Conservation (phyloP, 2,113 vertebrate species). For the Oceanites oceanicus region DNA sequence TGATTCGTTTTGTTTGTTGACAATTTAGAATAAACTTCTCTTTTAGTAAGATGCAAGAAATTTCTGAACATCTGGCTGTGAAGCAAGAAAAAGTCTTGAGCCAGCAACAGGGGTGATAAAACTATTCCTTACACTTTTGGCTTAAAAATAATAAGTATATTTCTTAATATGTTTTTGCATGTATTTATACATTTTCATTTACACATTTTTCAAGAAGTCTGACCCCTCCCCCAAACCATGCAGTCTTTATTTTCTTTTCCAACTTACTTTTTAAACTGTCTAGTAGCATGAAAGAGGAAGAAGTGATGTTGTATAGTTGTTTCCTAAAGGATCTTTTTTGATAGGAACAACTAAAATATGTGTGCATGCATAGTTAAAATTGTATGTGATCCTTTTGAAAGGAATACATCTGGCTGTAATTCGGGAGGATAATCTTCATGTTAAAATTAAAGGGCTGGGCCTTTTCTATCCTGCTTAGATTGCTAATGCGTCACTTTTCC, state of each 20-base stretch:
- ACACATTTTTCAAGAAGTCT: neutral
- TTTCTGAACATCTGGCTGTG: neutral
- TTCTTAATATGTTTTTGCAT: neutral
- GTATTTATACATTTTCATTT: neutral
- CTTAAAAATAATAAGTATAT: neutral
- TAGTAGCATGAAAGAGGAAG: neutral
- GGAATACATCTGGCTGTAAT: neutral
- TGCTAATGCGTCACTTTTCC: neutral
- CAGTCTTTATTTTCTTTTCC: neutral
- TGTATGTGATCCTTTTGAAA: neutral
- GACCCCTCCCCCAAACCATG: neutral
- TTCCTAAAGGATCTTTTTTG: neutral
- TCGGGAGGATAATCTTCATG: neutral
- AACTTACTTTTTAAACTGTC: neutral
- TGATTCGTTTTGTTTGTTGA: neutral
- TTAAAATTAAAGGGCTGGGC: neutral
- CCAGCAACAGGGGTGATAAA: neutral
- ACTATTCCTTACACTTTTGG: neutral
- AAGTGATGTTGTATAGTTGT: neutral
- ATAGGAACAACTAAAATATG: neutral
- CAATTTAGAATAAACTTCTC: neutral
- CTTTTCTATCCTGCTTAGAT: neutral
- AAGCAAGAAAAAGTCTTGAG: neutral
- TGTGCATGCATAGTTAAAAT: neutral
- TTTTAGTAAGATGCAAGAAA: neutral